Conservation (phyloP, 2,113 vertebrate genomes). For the Asarcornis scutulata region DNA sequence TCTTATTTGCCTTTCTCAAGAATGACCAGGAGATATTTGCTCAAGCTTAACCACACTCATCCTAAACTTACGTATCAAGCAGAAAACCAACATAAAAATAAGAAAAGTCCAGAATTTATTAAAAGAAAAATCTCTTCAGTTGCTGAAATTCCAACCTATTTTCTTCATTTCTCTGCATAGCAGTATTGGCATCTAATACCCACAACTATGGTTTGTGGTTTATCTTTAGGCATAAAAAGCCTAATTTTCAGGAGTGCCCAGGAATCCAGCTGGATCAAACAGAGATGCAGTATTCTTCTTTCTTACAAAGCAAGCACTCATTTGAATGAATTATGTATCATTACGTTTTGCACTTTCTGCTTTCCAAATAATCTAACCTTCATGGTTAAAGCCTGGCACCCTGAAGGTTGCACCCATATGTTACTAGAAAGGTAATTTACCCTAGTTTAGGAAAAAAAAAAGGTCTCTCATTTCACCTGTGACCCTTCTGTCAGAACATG, state of each 20-base stretch:
- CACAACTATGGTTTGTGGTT: neutral
- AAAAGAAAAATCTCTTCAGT: neutral
- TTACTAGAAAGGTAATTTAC: neutral
- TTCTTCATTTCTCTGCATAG: neutral
- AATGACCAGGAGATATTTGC: neutral
- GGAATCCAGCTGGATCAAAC: neutral
- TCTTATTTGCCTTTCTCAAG: neutral
- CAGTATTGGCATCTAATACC: neutral
- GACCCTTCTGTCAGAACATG: neutral
- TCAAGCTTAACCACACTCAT: neutral
- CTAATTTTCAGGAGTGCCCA: neutral
- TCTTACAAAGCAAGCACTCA: neutral
- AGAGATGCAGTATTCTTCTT: neutral
- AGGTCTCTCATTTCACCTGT: neutral
- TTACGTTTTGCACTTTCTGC: neutral
- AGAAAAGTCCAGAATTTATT: neutral
- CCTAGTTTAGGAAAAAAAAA: neutral
- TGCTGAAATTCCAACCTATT: neutral
- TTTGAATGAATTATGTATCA: neutral
- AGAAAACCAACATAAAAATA: neutral
- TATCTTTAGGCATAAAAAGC: neutral
- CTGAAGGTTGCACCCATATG: neutral
- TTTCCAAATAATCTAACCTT: neutral
- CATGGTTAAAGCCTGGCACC: accelerated
- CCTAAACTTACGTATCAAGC: neutral